Percentiles rank a stretch among this genome's conserved stretches.
phyloP scores from a whole-genome alignment of 2,888 invertebrate species.

The Polyommatus iphigenia region DNA sequence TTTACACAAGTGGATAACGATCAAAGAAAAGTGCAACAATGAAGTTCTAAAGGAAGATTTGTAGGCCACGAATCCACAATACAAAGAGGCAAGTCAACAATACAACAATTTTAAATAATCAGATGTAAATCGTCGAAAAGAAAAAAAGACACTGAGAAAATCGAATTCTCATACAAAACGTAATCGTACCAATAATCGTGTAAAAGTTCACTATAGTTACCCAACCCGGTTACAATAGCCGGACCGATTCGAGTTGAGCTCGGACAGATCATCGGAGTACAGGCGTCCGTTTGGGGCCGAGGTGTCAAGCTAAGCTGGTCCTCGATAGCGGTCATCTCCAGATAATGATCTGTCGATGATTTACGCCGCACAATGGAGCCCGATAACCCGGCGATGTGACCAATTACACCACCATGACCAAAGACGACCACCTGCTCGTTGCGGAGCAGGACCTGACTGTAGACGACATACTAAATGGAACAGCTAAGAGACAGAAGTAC shows the following conservation, averaged over 20 bases:
- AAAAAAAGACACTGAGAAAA: constrained; percentile 67
- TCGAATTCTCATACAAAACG: constrained; percentile 78
- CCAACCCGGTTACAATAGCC: constrained; percentile 69
- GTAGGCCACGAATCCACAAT: constrained; percentile 51
- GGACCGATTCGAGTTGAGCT: constrained; percentile 53
- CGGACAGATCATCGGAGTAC: constrained; percentile 55
- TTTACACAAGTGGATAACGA: neutral
- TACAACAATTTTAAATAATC: constrained; percentile 68
- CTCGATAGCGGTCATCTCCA: constrained; percentile 66
- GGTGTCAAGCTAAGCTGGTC: constrained; percentile 54
- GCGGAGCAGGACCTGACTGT: constrained; percentile 56
- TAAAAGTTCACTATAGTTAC: constrained; percentile 78
- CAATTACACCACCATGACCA: constrained; percentile 74
- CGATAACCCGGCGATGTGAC: constrained; percentile 74
- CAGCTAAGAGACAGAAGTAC: constrained; percentile 55
- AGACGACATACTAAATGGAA: constrained; percentile 65
- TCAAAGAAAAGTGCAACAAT: neutral
- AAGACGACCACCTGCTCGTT: constrained; percentile 67
- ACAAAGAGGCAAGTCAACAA: constrained; percentile 74
- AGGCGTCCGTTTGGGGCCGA: constrained; percentile 47
- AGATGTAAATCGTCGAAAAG: constrained; percentile 47
- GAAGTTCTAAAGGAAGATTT: neutral
- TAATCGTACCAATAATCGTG: constrained; percentile 76
- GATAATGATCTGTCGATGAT: constrained; percentile 78
- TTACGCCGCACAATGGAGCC: constrained; percentile 72